Conservation (phyloP, 2,888 invertebrate genomes). For the Lasioglossum vierecki region DNA sequence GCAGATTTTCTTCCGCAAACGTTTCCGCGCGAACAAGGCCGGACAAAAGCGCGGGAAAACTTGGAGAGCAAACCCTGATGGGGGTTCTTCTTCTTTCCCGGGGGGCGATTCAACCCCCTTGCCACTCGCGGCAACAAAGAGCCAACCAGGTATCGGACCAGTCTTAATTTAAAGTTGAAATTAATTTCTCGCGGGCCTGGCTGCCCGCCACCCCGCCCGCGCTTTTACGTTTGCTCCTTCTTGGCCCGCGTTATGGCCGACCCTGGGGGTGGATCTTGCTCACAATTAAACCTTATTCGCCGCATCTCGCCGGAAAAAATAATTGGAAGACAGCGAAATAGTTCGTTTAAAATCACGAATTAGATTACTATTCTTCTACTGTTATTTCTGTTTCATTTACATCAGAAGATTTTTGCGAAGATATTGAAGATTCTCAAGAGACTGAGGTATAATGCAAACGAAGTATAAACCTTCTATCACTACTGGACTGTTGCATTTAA, state of each 20-base stretch:
- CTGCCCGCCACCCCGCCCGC: constrained; percentile 1
- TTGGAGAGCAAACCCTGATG: constrained; percentile 65
- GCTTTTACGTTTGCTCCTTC: constrained; percentile 16
- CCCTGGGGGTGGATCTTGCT: neutral
- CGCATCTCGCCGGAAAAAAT: neutral
- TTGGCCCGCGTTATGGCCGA: neutral
- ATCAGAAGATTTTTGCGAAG: neutral
- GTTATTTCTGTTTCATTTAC: neutral
- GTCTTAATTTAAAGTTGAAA: constrained; percentile 84
- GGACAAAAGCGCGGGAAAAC: constrained; percentile 82
- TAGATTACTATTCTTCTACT: neutral
- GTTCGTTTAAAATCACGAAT: neutral
- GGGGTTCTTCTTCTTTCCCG: constrained; percentile 46
- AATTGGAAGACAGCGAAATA: neutral
- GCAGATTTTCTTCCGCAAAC: constrained; percentile 44
- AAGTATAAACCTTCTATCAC: too few species aligned
- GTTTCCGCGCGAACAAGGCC: constrained; percentile 73
- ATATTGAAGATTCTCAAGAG: neutral
- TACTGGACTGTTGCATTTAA: neutral
- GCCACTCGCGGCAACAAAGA: constrained; percentile 80
- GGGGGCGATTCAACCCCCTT: constrained; percentile 67
- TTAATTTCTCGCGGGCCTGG: constrained; percentile 80
- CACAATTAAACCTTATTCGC: neutral
- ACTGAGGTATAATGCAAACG: too few species aligned
- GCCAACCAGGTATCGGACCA: constrained; percentile 81